These are phyloP conservation scores for Iselma pallidipennis DNA, from an alignment of 2,888 invertebrate genomes.

Conservation along the genomic window DNA sequence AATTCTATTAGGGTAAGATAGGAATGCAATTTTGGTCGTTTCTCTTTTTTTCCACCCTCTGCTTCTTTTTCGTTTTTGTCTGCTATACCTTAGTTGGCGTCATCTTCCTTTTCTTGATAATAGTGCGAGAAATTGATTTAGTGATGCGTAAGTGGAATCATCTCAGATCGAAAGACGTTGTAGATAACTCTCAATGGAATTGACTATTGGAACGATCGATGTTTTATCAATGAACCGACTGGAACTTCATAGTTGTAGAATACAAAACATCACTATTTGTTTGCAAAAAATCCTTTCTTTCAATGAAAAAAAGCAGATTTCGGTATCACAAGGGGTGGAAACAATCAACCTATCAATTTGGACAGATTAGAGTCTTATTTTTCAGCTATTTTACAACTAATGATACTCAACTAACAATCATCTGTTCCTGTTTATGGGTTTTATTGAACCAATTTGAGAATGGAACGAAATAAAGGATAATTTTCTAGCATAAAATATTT, in stretches of 20 bases:
- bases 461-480: too few relatives aligned
- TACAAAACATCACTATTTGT: too few relatives aligned
- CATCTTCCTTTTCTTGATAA: background rate
- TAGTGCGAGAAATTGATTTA: conserved; percentile 5
- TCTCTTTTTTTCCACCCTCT: background rate
- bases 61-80: background rate
- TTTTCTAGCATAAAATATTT: too few relatives aligned
- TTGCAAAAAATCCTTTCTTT: too few relatives aligned
- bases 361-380: background rate
- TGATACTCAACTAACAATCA: background rate
- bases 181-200: background rate
- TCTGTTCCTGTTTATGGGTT: background rate
- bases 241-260: background rate
- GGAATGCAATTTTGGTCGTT: conserved; percentile 2
- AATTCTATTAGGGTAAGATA: conserved; percentile 4
- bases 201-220: background rate
- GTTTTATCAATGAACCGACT: too few relatives aligned
- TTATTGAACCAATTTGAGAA: background rate
- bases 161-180: background rate
- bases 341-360: too few relatives aligned
- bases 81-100: background rate
- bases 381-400: background rate
- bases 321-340: too few relatives aligned
- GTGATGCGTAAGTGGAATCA: background rate
- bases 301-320: too few relatives aligned